Evolutionary conservation across 2,113 vertebrate genomes (phyloP), one percentile per base, ranked within the genome.

Genomic region (Aviceda subcristata): DNA sequence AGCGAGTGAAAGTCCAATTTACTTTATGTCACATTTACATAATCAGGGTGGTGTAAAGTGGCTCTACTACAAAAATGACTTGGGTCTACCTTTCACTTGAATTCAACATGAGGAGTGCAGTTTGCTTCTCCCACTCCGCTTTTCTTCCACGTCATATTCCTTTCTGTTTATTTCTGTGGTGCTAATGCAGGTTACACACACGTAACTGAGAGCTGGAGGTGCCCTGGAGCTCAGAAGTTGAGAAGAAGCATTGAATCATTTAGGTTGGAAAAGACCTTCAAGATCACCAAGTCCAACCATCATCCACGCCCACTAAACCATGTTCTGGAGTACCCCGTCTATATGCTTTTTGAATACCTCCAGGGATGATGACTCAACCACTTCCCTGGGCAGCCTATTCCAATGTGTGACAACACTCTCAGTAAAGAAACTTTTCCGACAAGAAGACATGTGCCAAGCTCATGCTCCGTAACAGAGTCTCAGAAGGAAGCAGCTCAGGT

Each of bases 1-100:
- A 90, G 56, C 15, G 5, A 89, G 91, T 20, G 48, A 30, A 95
- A 95, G 71, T 76, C 73, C 67, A 88, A 82, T 92, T 92, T 90
- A 73, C 57, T 88, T 95, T 76, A 82, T 79, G 71, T 53, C 41
- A 34, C 41, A 82, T 95, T 95, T 92, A 92, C 91, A 92, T 91
- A 90, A 95, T 66, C 81, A 77, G 81, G 1, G 1, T 36, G 29
- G 41, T 57, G n/a, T 66, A 38, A 90, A 88, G 57, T n/a, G 57
- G 69, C 73, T 88, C 43, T 74, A 10, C 36, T 62, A 26, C 51
- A 73, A 88, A 94, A 91, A 64, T 32, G 1, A 64, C 60, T 62
- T 45, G 55, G 29, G 16, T 78, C 69, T 87, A 76, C 74, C 81
- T 87, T 73, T 80, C 50, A 51, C 48, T 66, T 66, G 90, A 66